A percentile compares a stretch with the other conserved stretches of the same genome.
Conservation (phyloP, 2,888 invertebrate genomes). For the Drosophila macrospina region DNA sequence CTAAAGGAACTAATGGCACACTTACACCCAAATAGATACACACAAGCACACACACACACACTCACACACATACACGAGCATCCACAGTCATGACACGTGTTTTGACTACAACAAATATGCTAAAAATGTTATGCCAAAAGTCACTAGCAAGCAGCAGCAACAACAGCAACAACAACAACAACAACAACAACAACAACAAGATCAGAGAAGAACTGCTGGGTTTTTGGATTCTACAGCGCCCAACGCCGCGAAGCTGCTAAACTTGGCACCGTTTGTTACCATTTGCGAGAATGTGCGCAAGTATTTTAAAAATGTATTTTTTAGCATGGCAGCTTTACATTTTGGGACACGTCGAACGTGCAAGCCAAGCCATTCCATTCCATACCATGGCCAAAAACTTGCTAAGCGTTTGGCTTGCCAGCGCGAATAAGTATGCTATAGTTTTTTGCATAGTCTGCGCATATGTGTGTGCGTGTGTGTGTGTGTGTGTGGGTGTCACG, state of each 20-base stretch:
- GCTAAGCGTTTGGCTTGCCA: slow-evolving; percentile 48
- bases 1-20: slow-evolving; percentile 72
- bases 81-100: slow-evolving; percentile 67
- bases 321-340: slow-evolving; percentile 54
- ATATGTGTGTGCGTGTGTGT: slow-evolving; percentile 23
- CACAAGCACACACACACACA: slow-evolving; percentile 28
- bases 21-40: slow-evolving; percentile 39
- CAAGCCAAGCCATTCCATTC: slow-evolving; percentile 17
- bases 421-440: slow-evolving; percentile 55
- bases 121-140: slow-evolving; percentile 78
- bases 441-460: slow-evolving; percentile 30
- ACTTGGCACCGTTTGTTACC: slow-evolving; percentile 78
- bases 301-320: slow-evolving; percentile 79
- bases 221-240: slow-evolving; percentile 66
- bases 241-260: slow-evolving; percentile 73
- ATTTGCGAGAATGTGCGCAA: slow-evolving; percentile 72
- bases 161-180: slow-evolving; percentile 27
- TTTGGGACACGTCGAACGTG: slow-evolving; percentile 66
- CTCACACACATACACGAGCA: slow-evolving; percentile 28
- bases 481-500: slow-evolving; percentile 30
- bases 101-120: slow-evolving; percentile 78
- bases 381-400: slow-evolving; percentile 25
- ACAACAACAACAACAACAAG: slow-evolving; percentile 16
- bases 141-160: slow-evolving; percentile 37
- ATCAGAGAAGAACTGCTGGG: slow-evolving; percentile 17